Conservation (phyloP, 2,113 vertebrate species). For the Dinomys branickii region DNA sequence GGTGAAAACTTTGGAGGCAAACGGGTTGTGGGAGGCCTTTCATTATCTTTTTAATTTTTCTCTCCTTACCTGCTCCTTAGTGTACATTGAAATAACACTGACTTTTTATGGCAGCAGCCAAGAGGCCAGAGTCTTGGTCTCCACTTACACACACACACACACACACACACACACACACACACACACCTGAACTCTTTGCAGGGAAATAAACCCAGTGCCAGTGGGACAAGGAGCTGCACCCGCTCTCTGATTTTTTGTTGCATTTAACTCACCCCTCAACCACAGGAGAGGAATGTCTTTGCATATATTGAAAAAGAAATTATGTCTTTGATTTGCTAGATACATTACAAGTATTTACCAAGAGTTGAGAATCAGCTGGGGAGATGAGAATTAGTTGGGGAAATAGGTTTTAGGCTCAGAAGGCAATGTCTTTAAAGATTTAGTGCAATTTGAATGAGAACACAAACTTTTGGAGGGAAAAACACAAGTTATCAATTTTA, state of each 20-base stretch:
- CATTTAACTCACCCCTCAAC: conserved; percentile 57
- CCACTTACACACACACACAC: neutral
- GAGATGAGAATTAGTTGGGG: conserved; percentile 71
- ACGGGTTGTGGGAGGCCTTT: neutral
- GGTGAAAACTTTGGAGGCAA: conserved; percentile 62
- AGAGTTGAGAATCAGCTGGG: conserved; percentile 72
- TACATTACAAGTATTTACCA: conserved; percentile 76
- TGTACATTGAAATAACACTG: conserved; percentile 55
- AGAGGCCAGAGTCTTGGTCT: conserved; percentile 50
- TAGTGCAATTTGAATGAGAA: conserved; percentile 75
- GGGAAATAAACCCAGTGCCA: conserved; percentile 54
- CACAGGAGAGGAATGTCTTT: conserved; percentile 67
- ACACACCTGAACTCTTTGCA: neutral
- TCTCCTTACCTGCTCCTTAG: conserved; percentile 36
- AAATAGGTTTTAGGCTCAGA: conserved; percentile 75
- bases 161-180: neutral
- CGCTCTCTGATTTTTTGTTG: neutral
- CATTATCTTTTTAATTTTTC: conserved; percentile 68
- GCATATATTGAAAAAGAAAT: conserved; percentile 78
- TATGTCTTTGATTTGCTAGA: conserved; percentile 78
- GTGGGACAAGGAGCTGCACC: conserved; percentile 35
- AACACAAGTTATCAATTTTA: conserved; percentile 76
- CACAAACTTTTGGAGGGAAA: conserved; percentile 74
- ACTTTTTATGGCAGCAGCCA: conserved; percentile 11
- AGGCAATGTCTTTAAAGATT: conserved; percentile 76